These are phyloP conservation scores for Lithodes maja DNA, from an alignment of 2,888 invertebrate species.

Conservation along the genomic window DNA sequence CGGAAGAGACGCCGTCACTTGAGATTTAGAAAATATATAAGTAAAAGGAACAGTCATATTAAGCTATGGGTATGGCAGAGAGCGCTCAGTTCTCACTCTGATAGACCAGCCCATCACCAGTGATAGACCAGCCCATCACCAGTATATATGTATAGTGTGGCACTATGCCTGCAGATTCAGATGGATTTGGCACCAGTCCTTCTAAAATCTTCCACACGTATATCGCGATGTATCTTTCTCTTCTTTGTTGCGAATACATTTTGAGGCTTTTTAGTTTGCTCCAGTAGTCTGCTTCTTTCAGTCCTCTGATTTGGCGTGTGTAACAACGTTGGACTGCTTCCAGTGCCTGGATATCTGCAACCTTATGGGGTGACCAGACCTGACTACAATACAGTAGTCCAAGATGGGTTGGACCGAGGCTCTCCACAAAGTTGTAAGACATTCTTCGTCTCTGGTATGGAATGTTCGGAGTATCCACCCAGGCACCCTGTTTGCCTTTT, in stretches of 20 bases:
- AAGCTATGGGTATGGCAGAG: no score
- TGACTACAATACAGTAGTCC: constrained; percentile 45
- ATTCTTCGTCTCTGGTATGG: background rate
- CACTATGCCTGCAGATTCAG: background rate
- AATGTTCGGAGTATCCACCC: constrained; percentile 29
- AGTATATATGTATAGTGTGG: background rate
- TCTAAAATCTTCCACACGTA: constrained; percentile 21
- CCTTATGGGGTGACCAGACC: constrained; percentile 26
- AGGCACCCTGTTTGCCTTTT: background rate
- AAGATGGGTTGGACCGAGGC: constrained; percentile 16
- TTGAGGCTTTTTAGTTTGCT: background rate
- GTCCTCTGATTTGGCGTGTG: constrained; percentile 24
- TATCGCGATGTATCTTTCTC: constrained; percentile 11
- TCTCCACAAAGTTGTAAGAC: constrained; percentile 9
- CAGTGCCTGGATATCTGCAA: constrained; percentile 12
- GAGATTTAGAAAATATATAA: no score
- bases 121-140: no score
- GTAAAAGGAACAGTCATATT: no score
- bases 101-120: no score
- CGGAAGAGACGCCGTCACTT: no score
- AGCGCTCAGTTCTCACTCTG: no score
- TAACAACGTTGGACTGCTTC: constrained; percentile 10
- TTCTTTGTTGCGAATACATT: constrained; percentile 9
- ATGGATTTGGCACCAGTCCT: background rate
- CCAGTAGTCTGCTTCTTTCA: background rate